Conservation (phyloP, 1,140 invertebrate species). For the Ceratina australensis region DNA sequence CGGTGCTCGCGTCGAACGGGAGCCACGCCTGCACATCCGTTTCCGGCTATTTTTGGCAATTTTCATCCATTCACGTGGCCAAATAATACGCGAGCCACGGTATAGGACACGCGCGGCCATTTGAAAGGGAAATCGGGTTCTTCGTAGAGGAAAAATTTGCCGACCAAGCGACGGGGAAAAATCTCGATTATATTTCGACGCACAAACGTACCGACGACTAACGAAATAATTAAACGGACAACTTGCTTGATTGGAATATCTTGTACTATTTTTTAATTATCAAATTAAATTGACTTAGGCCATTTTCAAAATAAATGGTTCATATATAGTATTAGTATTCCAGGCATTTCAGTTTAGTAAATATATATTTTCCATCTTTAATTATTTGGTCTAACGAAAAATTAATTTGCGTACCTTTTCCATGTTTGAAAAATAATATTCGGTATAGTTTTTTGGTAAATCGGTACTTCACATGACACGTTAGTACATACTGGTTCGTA, state of each 20-base stretch:
- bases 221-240: not conserved
- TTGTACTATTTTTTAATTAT: not conserved
- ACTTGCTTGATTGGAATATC: not conserved
- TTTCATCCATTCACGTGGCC: slow-evolving; percentile 63
- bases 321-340: too few species aligned
- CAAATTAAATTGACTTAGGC: too few species aligned
- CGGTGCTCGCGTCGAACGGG: slow-evolving; percentile 2
- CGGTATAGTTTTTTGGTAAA: too few species aligned
- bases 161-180: slow-evolving; percentile 19
- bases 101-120: slow-evolving; percentile 27
- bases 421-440: too few species aligned
- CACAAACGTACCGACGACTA: slow-evolving; percentile 10
- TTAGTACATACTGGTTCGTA: too few species aligned
- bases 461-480: too few species aligned
- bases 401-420: too few species aligned
- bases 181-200: slow-evolving; percentile 49
- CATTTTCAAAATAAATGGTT: too few species aligned
- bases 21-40: slow-evolving; percentile 53
- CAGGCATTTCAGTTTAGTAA: too few species aligned
- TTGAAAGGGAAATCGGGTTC: slow-evolving; percentile 62
- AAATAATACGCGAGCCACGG: slow-evolving; percentile 50
- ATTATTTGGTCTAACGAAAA: too few species aligned
- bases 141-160: slow-evolving; percentile 37
- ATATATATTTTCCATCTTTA: too few species aligned
- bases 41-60: slow-evolving; percentile 71